Evolutionary conservation across 2,113 vertebrate species (phyloP).

Genomic region (Coturnix japonica): DNA sequence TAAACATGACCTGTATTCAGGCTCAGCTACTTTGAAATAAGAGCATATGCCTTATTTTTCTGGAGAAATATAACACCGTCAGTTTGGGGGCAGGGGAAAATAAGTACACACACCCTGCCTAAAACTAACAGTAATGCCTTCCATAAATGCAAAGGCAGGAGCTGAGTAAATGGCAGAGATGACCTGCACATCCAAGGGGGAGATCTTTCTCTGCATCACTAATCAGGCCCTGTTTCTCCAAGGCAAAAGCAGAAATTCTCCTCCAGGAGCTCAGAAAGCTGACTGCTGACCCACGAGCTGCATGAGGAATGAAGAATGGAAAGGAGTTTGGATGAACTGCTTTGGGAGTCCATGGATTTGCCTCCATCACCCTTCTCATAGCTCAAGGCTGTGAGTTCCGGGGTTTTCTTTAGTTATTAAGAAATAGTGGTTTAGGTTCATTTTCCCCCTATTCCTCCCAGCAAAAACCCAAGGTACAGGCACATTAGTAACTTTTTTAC

Average conservation of each 20-base stretch:
- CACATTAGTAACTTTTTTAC: not conserved
- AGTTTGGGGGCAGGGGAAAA: not conserved
- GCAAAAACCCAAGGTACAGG: not conserved
- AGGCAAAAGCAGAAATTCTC: not conserved
- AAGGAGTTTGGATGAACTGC: not conserved
- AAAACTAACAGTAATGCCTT: not conserved
- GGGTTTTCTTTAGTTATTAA: not conserved
- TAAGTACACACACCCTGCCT: not conserved
- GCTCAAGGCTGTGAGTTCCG: not conserved
- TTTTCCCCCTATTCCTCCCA: not conserved
- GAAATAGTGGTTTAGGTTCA: not conserved
- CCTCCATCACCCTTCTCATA: not conserved
- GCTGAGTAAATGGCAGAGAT: too few species aligned
- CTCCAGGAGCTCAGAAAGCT: not conserved
- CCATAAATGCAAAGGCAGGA: not conserved
- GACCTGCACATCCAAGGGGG: not conserved
- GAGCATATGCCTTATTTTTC: not conserved
- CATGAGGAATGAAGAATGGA: not conserved
- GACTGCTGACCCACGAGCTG: not conserved
- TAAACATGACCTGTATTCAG: not conserved
- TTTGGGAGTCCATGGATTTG: not conserved
- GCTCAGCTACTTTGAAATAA: not conserved
- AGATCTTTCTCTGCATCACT: not conserved
- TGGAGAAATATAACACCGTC: not conserved
- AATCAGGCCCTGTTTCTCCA: not conserved